Evolutionary conservation across 2,113 vertebrate species (phyloP), one percentile per base, ranked within the genome.

Genomic region (Chionodraco myersi): DNA sequence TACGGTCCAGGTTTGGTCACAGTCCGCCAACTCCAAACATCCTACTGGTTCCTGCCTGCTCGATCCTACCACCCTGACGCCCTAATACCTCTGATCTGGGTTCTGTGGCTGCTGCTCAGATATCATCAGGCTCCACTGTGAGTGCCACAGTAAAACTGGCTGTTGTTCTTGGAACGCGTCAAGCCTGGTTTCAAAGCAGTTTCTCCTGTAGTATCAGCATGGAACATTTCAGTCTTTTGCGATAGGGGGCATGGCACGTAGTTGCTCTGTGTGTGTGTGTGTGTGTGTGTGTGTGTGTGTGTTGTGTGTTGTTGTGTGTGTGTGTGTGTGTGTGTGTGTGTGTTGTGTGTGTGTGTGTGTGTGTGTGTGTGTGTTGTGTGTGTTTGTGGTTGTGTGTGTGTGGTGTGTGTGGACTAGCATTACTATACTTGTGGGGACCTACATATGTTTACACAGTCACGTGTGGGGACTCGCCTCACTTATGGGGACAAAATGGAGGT

Each of bases 71-170:
- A 64, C 63, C 65, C 77, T 11, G 36, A 12, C 75, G 45, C 73
- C 72, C 62, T 76, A 84, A 86, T 85, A 59, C 83, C 72, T 82
- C 79, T 88, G 84, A 88, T 88, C 89, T 88, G 82, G 80, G 81
- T 12, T 83, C 72, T 85, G 86, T 53, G 80, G 80, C 84, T 59
- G 86, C 49, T n/a, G 73, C 77, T 82, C 68, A 80, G 78, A 92
- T 89, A 89, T 77, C 83, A 90, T 89, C 89, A 76, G 89, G 18
- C 87, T 89, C 84, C 75, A 70, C 75, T 70, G 57, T 70, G 72
- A 79, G 74, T 66, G 30, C 67, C 8, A 26, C 76, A 63, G 72
- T 88, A 80, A 80, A 78, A 79, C 70, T 15, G 61, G 36, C 53
- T 85, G 89, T 86, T 89, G 84, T 80, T 88, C 83, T 89, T 91